Base-by-base conservation (phyloP, 2,797 vertebrate genomes). In the Podarcis lilfordi region DNA sequence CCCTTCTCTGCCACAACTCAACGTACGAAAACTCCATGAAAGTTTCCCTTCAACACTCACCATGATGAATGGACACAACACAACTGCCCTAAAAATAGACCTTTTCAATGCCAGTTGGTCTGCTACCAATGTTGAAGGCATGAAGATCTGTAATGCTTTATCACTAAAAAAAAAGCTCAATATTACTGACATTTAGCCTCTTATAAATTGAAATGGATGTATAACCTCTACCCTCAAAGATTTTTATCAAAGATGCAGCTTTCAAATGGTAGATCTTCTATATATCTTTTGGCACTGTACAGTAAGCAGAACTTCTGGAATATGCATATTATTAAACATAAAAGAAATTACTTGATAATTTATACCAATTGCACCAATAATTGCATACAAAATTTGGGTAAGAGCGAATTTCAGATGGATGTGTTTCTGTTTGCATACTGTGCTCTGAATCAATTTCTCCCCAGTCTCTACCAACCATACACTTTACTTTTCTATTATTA, bases 41-140 rank as follows among this genome's bases (percentile, higher is more conserved):
- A 91, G 91, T 43, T 90, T 88, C 32, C 91, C 84, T 92, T 93
- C 90, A 85, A 87, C 75, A 91, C 92, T 91, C 89, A 91, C 95
- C 90, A 93, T 89, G 87, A 92, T 89, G 91, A 66, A 37, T 21
- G 79, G 64, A 43, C 37, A 93, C 88, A 94, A 89, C 86, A 86
- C 71, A 91, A 68, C 85, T 92, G 91, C 86, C 89, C 88, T 94
- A 90, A 90, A 92, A 82, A 85, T 88, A 89, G n/a, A 32, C 29
- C 68, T 89, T 92, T 91, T 91, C 92, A 89, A 84, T 93, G 87
- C 84, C 91, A 89, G 92, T 86, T 93, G 83, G 91, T 93, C 92
- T 92, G 92, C n/a, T 89, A 92, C 89, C 88, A 79, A 81, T 82
- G 69, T 86, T 95, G 83, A 69, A 32, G 25, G 15, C 32, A 3